These are phyloP conservation scores for Xanthorhoe spadicearia DNA, from an alignment of 2,888 invertebrate genomes.

Conservation along the genomic window DNA sequence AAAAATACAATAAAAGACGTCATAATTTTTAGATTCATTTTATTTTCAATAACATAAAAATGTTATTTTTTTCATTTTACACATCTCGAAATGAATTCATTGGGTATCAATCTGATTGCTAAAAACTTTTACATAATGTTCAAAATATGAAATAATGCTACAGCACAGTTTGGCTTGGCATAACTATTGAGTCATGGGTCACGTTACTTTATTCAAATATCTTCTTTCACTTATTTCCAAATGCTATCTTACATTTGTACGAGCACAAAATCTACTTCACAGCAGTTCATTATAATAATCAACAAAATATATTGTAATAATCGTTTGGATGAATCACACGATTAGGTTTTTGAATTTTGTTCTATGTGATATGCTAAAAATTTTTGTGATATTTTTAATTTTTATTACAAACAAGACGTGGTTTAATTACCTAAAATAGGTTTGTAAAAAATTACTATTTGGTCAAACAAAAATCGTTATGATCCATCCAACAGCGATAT, in stretches of 20 bases:
- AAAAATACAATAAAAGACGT: conserved; percentile 53
- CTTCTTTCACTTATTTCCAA: conserved; percentile 84
- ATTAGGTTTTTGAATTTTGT: conserved; percentile 64
- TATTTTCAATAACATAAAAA: conserved; percentile 86
- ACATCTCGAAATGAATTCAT: conserved; percentile 81
- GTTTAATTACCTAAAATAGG: conserved; percentile 74
- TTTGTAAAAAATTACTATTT: conserved; percentile 82
- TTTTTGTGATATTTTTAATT: conserved; percentile 77
- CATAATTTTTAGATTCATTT: conserved; percentile 83
- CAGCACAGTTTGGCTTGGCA: conserved; percentile 78
- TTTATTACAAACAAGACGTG: conserved; percentile 73
- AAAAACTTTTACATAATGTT: conserved; percentile 74
- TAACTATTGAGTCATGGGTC: conserved; percentile 58
- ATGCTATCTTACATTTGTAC: conserved; percentile 76
- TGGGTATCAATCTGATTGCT: conserved; percentile 77
- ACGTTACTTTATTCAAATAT: conserved; percentile 67
- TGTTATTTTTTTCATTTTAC: conserved; percentile 83
- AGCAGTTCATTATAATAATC: conserved; percentile 76
- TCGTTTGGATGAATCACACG: conserved; percentile 70
- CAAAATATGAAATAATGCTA: conserved; percentile 70
- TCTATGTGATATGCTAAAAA: conserved; percentile 79
- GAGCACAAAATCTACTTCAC: conserved; percentile 76
- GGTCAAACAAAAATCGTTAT: conserved; percentile 75
- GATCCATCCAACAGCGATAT: conserved; percentile 77
- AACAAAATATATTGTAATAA: conserved; percentile 81